Evolutionary conservation across 2,113 vertebrate genomes (phyloP).

Genomic region (Bothrops jararaca): DNA sequence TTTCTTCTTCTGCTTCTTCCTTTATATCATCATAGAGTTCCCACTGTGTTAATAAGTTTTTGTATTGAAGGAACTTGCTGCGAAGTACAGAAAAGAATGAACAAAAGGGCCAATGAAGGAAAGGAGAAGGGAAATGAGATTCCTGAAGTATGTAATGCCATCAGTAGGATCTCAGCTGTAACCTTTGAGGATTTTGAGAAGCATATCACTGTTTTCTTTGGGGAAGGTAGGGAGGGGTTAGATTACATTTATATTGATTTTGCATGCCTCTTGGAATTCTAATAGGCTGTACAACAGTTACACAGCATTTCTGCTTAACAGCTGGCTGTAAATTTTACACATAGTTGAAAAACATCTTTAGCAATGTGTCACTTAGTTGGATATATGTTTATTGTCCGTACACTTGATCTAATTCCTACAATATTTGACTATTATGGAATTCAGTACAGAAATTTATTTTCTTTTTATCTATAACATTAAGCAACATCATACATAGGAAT

Average conservation of each 20-base stretch:
- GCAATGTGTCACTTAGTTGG: neutral
- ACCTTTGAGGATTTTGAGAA: neutral
- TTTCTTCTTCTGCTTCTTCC: neutral
- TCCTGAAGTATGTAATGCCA: neutral
- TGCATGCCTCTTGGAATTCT: neutral
- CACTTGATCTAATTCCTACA: neutral
- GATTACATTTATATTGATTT: neutral
- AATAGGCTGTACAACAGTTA: neutral
- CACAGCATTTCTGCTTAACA: neutral
- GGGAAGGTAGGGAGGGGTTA: neutral
- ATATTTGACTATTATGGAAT: neutral
- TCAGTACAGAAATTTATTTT: neutral
- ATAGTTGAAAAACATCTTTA: neutral
- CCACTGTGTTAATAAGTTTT: slow-evolving; percentile 12
- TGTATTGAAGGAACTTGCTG: slow-evolving; percentile 8
- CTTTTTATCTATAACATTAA: neutral
- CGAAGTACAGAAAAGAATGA: neutral
- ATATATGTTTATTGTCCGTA: neutral
- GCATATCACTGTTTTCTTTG: neutral
- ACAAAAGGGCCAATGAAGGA: neutral
- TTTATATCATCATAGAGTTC: neutral
- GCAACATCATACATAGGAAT: neutral
- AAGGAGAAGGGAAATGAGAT: neutral
- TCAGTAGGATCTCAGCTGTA: neutral
- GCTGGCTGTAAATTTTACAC: neutral